phyloP scores from a whole-genome alignment of 2,797 vertebrate genomes.

The Crocodylus rhombifer region DNA sequence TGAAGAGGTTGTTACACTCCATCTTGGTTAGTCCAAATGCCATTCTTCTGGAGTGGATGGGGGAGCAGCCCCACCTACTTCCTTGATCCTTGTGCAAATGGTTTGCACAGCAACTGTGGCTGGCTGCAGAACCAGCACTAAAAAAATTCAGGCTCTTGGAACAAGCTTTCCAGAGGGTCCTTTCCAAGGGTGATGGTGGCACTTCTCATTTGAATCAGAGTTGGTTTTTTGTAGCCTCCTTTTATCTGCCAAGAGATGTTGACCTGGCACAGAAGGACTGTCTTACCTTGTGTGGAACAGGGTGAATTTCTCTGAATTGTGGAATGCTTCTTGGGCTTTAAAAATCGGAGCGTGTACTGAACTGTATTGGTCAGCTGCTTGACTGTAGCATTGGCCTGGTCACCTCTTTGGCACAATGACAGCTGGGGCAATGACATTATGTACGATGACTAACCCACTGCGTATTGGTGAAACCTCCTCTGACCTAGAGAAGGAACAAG shows the following conservation, averaged over 20 bases:
- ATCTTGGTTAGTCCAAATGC: constrained; percentile 11
- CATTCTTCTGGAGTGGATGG: constrained; percentile 26
- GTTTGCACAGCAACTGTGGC: constrained; percentile 53
- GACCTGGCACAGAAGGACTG: constrained; percentile 38
- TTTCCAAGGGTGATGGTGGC: constrained; percentile 60
- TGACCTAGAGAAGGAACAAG: not conserved
- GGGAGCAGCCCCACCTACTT: constrained; percentile 39
- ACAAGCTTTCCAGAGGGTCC: constrained; percentile 14
- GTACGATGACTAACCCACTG: accelerated
- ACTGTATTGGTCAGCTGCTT: not conserved
- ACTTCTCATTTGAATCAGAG: constrained; percentile 46
- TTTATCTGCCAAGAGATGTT: constrained; percentile 36
- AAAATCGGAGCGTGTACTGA: not conserved
- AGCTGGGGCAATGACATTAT: accelerated
- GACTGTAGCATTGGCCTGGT: not conserved
- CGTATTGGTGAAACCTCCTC: not conserved
- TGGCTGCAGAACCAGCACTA: not conserved
- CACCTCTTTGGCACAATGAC: accelerated
- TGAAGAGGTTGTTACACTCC: constrained; percentile 46
- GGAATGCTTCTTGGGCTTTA: not conserved
- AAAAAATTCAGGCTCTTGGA: constrained; percentile 36
- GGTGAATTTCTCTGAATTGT: not conserved
- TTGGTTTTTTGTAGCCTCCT: constrained; percentile 20
- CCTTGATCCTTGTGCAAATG: constrained; percentile 57
- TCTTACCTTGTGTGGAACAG: constrained; percentile 18